Evolutionary conservation across 2,113 vertebrate species (phyloP).

Genomic region (Atrichornis clamosus): DNA sequence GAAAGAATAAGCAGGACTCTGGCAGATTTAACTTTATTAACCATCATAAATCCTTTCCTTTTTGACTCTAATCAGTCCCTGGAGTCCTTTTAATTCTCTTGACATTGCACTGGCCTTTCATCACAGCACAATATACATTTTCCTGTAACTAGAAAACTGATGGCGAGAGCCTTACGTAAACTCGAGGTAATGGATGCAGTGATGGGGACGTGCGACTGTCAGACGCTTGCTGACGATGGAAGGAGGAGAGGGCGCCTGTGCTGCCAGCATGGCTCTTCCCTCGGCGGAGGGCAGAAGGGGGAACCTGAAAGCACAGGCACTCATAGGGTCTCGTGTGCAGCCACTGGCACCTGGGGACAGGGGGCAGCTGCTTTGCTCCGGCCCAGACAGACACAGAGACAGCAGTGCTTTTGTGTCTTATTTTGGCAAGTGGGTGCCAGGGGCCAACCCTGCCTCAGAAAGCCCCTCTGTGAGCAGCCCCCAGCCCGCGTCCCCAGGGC

Average conservation of each 20-base stretch:
- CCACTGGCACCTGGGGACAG: rapidly evolving
- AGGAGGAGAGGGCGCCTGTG: neutral
- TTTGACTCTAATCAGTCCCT: conserved; percentile 48
- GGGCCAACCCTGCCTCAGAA: neutral
- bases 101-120: conserved; percentile 41
- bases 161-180: neutral
- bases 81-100: conserved; percentile 43
- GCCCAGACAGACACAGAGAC: neutral
- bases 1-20: conserved; percentile 10
- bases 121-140: conserved; percentile 44
- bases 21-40: conserved; percentile 50
- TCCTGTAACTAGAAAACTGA: conserved; percentile 4
- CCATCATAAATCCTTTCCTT: conserved; percentile 49
- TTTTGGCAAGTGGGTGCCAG: neutral
- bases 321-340: rapidly evolving
- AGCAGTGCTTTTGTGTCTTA: neutral
- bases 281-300: rapidly evolving
- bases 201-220: rapidly evolving
- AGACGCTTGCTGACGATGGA: rapidly evolving
- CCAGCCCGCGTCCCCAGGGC: neutral
- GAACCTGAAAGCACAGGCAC: neutral
- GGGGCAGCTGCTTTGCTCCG: neutral
- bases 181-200: neutral
- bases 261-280: neutral
- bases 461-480: neutral